Percentiles rank a stretch among this genome's conserved stretches.
These are phyloP conservation scores for Mastomys coucha DNA, from an alignment of 2,113 vertebrate genomes.

Conservation along the genomic window DNA sequence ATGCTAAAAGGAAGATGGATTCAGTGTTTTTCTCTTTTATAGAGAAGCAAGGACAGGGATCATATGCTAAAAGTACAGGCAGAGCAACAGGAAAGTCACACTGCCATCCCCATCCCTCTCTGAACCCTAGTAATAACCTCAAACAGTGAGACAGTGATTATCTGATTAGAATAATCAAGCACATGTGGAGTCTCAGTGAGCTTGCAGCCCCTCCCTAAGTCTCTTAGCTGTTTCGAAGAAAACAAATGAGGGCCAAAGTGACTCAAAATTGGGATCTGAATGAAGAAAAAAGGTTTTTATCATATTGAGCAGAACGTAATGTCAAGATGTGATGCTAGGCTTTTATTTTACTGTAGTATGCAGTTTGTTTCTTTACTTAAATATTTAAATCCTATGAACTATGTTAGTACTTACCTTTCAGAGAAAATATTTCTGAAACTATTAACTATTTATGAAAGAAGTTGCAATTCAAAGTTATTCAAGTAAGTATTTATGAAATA, in stretches of 20 bases:
- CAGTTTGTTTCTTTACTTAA: not conserved
- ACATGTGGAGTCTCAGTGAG: not conserved
- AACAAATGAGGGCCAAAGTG: not conserved
- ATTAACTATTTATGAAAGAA: not conserved
- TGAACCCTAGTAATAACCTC: conserved; percentile 1
- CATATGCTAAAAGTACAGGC: not conserved
- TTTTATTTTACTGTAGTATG: conserved; percentile 20
- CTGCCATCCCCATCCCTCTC: not conserved
- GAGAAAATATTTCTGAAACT: not conserved
- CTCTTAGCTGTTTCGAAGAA: conserved; percentile 34
- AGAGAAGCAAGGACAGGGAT: conserved; percentile 33
- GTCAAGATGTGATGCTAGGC: not conserved
- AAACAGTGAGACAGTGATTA: conserved; percentile 24
- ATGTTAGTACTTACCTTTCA: not conserved
- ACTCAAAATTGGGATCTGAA: conserved; percentile 42
- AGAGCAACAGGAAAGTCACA: conserved; percentile 31
- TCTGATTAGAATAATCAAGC: conserved; percentile 11
- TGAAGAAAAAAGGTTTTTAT: conserved; percentile 2
- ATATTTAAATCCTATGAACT: not conserved
- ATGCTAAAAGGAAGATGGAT: not conserved
- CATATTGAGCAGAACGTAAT: conserved; percentile 8
- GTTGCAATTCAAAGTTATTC: not conserved
- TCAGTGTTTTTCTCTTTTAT: conserved; percentile 23
- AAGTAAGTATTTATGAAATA: not conserved
- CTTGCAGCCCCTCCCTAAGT: not conserved